These are phyloP conservation scores for Doris montereyensis DNA, from an alignment of 2,888 invertebrate genomes.

Conservation along the genomic window DNA sequence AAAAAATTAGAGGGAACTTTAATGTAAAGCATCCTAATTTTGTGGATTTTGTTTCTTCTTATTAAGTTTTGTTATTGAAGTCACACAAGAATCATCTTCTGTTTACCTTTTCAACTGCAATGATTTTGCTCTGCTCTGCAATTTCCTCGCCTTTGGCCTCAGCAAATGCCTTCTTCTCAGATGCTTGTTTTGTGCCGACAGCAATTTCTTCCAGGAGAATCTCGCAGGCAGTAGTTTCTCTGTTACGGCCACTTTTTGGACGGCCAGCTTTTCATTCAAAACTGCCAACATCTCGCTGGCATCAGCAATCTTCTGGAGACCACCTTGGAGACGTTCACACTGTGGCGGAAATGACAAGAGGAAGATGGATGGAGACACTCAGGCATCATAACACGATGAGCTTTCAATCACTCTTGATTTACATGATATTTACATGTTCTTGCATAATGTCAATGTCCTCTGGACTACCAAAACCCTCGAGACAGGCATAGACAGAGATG, in stretches of 20 bases:
- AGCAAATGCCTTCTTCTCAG: slow-evolving; percentile 85
- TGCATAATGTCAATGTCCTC: too few species aligned
- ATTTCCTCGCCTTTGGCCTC: slow-evolving; percentile 86
- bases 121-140: slow-evolving; percentile 85
- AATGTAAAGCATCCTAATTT: neutral
- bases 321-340: slow-evolving; percentile 82
- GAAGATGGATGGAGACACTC: too few species aligned
- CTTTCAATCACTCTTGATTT: too few species aligned
- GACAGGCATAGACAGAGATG: too few species aligned
- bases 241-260: slow-evolving; percentile 87
- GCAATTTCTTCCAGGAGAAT: slow-evolving; percentile 84
- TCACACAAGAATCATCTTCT: too few species aligned
- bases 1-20: neutral
- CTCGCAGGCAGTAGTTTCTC: slow-evolving; percentile 87
- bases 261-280: slow-evolving; percentile 84
- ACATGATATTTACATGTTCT: too few species aligned
- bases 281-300: slow-evolving; percentile 87
- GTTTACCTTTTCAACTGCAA: slow-evolving; percentile 82
- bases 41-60: neutral
- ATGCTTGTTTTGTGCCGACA: slow-evolving; percentile 76
- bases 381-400: too few species aligned
- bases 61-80: too few species aligned
- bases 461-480: too few species aligned
- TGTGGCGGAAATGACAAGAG: slow-evolving; percentile 68
- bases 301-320: slow-evolving; percentile 87